Evolutionary conservation across 2,888 invertebrate species (phyloP).

Genomic region (Patella depressa): DNA sequence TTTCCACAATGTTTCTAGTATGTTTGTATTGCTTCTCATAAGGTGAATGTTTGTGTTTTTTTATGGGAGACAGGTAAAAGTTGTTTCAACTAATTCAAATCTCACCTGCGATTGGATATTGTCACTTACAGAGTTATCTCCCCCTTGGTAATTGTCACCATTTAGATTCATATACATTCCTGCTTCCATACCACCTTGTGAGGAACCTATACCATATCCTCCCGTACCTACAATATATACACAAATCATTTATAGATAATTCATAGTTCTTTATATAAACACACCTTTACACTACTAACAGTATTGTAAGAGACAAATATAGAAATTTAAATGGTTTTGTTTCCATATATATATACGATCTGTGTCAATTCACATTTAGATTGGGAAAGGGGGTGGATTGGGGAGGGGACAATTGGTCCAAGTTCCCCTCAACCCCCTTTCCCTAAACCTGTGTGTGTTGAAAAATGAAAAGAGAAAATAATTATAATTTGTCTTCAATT

Average conservation of each 20-base stretch:
- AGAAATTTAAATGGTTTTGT: too few species aligned
- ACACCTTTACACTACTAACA: too few species aligned
- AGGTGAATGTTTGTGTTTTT: too few species aligned
- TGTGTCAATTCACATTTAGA: background rate
- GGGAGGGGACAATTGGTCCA: too few species aligned
- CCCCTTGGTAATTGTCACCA: constrained; percentile 85
- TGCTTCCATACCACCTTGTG: constrained; percentile 49
- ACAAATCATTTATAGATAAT: background rate
- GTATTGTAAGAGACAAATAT: too few species aligned
- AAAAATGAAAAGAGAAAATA: too few species aligned
- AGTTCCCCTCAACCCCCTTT: too few species aligned
- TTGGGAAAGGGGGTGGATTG: too few species aligned
- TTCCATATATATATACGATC: too few species aligned
- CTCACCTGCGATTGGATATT: constrained; percentile 72
- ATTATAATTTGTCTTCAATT: too few species aligned
- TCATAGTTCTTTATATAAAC: too few species aligned
- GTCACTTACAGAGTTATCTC: constrained; percentile 69
- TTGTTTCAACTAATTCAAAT: background rate
- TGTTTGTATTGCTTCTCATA: background rate
- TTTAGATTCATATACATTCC: constrained; percentile 79
- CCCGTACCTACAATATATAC: constrained; percentile 40
- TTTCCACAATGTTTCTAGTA: background rate
- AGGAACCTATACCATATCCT: constrained; percentile 55
- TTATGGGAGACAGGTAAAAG: background rate
- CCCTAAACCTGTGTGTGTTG: too few species aligned